Evolutionary conservation across 2,113 vertebrate genomes (phyloP).

Genomic region (Crotalus viridis): DNA sequence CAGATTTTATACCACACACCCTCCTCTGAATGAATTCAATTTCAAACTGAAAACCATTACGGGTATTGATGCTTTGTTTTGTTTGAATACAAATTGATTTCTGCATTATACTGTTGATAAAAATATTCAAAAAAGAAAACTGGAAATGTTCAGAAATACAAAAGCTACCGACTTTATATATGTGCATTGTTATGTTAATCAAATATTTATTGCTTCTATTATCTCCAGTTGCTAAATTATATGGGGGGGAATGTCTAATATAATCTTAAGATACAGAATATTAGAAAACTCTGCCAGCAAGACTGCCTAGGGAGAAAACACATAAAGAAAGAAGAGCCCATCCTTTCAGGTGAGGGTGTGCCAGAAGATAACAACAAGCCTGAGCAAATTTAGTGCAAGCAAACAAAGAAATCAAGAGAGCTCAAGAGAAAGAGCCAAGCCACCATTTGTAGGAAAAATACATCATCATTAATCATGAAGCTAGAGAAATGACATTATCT

Average conservation of each 20-base stretch:
- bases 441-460: not conserved
- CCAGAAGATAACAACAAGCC: not conserved
- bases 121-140: conserved; percentile 61
- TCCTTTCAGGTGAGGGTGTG: not conserved
- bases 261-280: not conserved
- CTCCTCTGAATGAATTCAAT: conserved; percentile 53
- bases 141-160: conserved; percentile 54
- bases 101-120: conserved; percentile 55
- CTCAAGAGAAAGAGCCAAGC: not conserved
- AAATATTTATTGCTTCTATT: conserved; percentile 43
- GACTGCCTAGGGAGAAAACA: not conserved
- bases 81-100: conserved; percentile 66
- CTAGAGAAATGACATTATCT: not conserved
- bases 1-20: conserved; percentile 58
- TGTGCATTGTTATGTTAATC: conserved; percentile 47
- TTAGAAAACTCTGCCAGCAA: not conserved
- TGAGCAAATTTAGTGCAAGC: not conserved
- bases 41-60: conserved; percentile 71
- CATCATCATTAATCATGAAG: not conserved
- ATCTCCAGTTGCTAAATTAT: conserved; percentile 12
- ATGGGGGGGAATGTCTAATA: not conserved
- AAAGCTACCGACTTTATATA: conserved; percentile 17
- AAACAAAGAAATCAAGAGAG: not conserved
- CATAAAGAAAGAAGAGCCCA: not conserved
- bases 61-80: conserved; percentile 62